A percentile compares a stretch with the other conserved stretches of the same genome.
Evolutionary conservation across 37 sponge, comb jelly and placozoan species (phyloP).

Genomic region (Halichondria panicea): DNA sequence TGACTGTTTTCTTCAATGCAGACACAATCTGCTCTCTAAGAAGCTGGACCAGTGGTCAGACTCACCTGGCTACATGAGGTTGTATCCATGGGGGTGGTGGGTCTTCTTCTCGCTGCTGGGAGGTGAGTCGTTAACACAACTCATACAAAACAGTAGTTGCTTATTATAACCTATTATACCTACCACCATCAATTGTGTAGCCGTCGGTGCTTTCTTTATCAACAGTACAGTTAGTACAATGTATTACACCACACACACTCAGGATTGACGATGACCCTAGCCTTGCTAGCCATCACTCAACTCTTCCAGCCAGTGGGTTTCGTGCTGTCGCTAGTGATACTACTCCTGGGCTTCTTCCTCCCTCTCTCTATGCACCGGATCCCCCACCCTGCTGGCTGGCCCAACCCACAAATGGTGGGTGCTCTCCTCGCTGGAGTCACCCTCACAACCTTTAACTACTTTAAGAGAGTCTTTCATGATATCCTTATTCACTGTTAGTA

Average conservation of each 20-base stretch:
- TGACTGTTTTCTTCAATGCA: not conserved
- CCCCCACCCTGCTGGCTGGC: conserved; percentile 44
- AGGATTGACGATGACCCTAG: not conserved
- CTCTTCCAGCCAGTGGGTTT: not conserved
- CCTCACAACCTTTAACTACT: conserved; percentile 48
- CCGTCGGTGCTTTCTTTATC: not conserved
- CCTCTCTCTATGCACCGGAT: conserved; percentile 32
- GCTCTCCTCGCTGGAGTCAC: conserved; percentile 45
- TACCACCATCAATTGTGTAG: too few species aligned
- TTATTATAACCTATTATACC: not conserved
- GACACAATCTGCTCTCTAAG: conserved; percentile 3
- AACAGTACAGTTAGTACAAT: not conserved
- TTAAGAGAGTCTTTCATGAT: conserved; percentile 35
- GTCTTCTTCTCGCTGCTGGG: not conserved
- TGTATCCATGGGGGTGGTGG: not conserved
- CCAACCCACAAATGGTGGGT: conserved; percentile 59
- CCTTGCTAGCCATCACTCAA: not conserved
- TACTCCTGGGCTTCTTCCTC: conserved; percentile 36
- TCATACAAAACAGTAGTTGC: too few species aligned
- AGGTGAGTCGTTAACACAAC: not conserved
- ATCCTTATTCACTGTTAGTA: conserved; percentile 36
- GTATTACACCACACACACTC: not conserved
- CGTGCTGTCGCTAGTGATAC: not conserved
- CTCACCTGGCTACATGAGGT: not conserved
- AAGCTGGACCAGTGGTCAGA: not conserved